A percentile compares a stretch with the other conserved stretches of the same genome.
Evolutionary conservation across 2,888 invertebrate species (phyloP).

Genomic region (Drosophila kambysellisi): DNA sequence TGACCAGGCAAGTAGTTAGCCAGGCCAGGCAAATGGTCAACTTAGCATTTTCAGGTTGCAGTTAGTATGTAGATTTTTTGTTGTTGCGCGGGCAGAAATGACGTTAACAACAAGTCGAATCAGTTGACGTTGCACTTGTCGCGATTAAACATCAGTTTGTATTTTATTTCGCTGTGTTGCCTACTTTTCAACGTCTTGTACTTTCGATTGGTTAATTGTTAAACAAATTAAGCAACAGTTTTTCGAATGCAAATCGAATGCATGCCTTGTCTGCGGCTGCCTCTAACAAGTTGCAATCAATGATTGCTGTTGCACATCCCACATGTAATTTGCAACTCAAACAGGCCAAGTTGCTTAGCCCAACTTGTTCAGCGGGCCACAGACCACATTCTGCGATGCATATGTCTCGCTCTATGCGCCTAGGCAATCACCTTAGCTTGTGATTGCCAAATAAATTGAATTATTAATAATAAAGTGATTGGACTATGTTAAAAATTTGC

Average conservation of each 20-base stretch:
- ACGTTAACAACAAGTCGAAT: constrained; percentile 39
- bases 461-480: constrained; percentile 74
- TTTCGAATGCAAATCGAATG: constrained; percentile 64
- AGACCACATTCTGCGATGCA: constrained; percentile 66
- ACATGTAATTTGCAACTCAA: constrained; percentile 63
- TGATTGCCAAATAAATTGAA: constrained; percentile 74
- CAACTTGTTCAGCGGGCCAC: constrained; percentile 42
- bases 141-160: constrained; percentile 57
- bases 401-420: constrained; percentile 26
- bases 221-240: constrained; percentile 69
- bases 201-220: constrained; percentile 80
- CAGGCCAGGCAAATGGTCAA: constrained; percentile 33
- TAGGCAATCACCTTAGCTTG: constrained; percentile 24
- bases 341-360: constrained; percentile 46
- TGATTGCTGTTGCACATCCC: constrained; percentile 72
- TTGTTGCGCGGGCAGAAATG: constrained; percentile 22
- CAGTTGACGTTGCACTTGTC: constrained; percentile 68
- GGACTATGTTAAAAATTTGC: constrained; percentile 48
- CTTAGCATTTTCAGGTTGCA: constrained; percentile 41
- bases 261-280: constrained; percentile 33
- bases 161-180: constrained; percentile 43
- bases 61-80: constrained; percentile 32
- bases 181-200: constrained; percentile 73
- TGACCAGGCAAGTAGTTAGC: constrained; percentile 42
- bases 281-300: constrained; percentile 64